Evolutionary conservation across 2,797 vertebrate genomes (phyloP).

Genomic region (Choloepus didactylus): DNA sequence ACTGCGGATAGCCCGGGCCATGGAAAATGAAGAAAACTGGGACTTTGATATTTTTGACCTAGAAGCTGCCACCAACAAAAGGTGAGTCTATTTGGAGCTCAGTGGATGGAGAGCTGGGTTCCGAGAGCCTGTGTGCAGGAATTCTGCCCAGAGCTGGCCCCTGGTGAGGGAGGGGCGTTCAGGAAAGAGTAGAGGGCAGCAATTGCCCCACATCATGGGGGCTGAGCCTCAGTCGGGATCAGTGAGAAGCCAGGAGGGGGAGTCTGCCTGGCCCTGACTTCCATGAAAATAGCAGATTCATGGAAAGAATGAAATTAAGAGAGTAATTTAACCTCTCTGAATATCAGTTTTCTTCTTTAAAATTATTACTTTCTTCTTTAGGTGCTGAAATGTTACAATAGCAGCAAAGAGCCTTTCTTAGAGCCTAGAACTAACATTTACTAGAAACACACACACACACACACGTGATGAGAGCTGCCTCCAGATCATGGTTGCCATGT

Average conservation of each 20-base stretch:
- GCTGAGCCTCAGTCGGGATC: fast-evolving
- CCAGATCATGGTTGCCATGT: neutral
- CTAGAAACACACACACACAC: neutral
- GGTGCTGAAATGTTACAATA: neutral
- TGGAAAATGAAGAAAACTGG: slow-evolving; percentile 97
- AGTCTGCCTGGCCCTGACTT: too few relatives aligned
- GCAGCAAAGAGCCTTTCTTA: neutral
- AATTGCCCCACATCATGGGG: neutral
- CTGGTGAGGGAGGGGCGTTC: neutral
- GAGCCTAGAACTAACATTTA: neutral
- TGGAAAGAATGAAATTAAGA: neutral
- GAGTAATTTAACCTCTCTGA: neutral
- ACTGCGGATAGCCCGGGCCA: slow-evolving; percentile 93
- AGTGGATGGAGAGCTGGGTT: neutral
- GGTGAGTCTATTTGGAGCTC: slow-evolving; percentile 86
- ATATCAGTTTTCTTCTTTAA: neutral
- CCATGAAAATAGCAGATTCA: neutral
- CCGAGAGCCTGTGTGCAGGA: neutral
- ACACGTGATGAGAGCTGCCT: neutral
- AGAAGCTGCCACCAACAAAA: slow-evolving; percentile 95
- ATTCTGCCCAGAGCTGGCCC: neutral
- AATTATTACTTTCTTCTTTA: neutral
- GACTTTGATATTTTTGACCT: slow-evolving; percentile 97
- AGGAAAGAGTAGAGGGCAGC: neutral
- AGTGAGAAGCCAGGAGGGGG: neutral